A percentile compares a stretch with the other conserved stretches of the same genome.
Evolutionary conservation across 1,140 invertebrate genomes (phyloP).

Genomic region (Schlechtendalia chinensis): DNA sequence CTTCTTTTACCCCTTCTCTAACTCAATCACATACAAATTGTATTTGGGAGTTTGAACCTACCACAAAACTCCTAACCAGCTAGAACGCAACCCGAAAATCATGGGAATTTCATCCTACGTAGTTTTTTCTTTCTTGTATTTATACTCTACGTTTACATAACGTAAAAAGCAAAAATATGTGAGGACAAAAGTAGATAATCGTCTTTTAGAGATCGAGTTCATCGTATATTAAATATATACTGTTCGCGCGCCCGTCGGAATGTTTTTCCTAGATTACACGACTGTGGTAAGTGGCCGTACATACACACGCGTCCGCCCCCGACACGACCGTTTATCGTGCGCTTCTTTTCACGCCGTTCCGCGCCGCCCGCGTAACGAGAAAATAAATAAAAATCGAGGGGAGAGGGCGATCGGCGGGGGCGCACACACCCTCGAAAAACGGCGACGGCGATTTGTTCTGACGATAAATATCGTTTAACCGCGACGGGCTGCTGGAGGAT

Average conservation of each 20-base stretch:
- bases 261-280: conserved; percentile 24
- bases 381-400: conserved; percentile 29
- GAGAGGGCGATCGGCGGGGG: too few relatives aligned
- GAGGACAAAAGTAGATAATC: neutral
- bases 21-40: too few relatives aligned
- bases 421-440: neutral
- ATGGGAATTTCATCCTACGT: too few relatives aligned
- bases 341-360: too few relatives aligned
- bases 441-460: neutral
- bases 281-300: neutral
- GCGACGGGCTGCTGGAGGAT: neutral
- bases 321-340: neutral
- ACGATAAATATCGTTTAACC: conserved; percentile 36
- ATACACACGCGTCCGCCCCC: too few relatives aligned
- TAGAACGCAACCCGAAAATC: too few relatives aligned
- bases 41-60: too few relatives aligned
- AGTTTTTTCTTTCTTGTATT: too few relatives aligned
- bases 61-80: too few relatives aligned
- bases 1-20: too few relatives aligned
- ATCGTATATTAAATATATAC: neutral
- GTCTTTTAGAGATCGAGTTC: neutral
- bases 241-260: neutral
- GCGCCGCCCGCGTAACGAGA: neutral
- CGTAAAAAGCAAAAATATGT: too few relatives aligned
- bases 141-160: too few relatives aligned